These are phyloP conservation scores for Chloebia gouldiae DNA, from an alignment of 2,113 vertebrate genomes.

Conservation along the genomic window DNA sequence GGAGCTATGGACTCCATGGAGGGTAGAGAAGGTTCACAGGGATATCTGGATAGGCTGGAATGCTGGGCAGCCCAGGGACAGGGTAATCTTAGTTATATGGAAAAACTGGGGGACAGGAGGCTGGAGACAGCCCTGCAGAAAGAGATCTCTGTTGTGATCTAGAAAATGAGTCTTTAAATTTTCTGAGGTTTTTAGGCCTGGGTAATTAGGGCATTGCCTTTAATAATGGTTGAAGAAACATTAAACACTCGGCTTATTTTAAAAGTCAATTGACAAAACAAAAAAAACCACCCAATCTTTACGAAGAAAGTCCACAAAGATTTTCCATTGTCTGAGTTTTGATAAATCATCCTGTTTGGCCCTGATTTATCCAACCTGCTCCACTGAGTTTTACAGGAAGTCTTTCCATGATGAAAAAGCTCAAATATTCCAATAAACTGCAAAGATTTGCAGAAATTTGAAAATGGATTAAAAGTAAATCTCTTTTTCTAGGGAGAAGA, in stretches of 20 bases:
- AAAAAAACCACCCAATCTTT: neutral
- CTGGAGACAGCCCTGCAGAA: neutral
- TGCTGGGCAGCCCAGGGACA: neutral
- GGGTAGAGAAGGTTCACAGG: neutral
- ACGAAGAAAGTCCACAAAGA: neutral
- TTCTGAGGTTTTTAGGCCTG: neutral
- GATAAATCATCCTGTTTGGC: neutral
- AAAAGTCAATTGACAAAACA: neutral
- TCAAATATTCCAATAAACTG: neutral
- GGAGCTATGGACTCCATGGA: neutral
- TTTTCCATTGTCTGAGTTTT: neutral
- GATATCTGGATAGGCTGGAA: neutral
- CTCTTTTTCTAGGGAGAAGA: neutral
- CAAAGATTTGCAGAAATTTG: neutral
- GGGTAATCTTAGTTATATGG: rapidly evolving
- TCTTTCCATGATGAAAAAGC: neutral
- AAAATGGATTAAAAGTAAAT: neutral
- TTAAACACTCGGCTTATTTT: neutral
- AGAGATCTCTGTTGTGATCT: neutral
- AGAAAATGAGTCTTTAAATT: neutral
- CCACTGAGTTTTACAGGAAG: neutral
- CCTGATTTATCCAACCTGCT: neutral
- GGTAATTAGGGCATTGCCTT: neutral
- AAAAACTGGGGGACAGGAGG: rapidly evolving
- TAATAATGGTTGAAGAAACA: neutral